Evolutionary conservation across 1,140 invertebrate species (phyloP), one percentile per base, ranked within the genome.

Genomic region (Pseudomyrmex pallidus): DNA sequence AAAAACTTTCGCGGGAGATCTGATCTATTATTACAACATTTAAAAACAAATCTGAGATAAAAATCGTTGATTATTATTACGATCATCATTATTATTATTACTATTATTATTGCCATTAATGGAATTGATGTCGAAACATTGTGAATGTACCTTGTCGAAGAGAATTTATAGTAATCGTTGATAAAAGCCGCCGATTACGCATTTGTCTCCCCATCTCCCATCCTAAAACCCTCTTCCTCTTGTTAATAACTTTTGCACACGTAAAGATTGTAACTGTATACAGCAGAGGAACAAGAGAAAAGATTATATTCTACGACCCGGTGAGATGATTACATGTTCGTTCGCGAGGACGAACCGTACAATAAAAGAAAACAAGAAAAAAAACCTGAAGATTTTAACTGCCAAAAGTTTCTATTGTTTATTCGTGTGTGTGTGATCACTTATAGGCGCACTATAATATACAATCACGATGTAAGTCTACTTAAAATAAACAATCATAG

Each of bases 51-150:
- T 35, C 5, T 62, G 61, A 80, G n/a, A 61, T 76, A 59, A 52
- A 35, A 87, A 85, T 84, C 86, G 83, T 88, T 91, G 85, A 87
- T 90, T 85, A 88, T 87, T 88, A 90, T 91, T 90, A 90, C 90
- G 90, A 89, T 90, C 0, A 35, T 35, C 7, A 25, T 89, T 86
- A 93, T 92, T 85, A 88, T 87, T 88, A 89, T 91, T 90, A 90
- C 90, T 91, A 89, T 90, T 89, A 90, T 88, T 87, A 90, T 91
- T 91, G 91, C 91, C 92, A 89, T 90, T 90, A 88, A 94, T 93
- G 93, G 93, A 94, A 93, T 93, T 94, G 92, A 94, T 92, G 88
- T 92, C 86, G 82, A 73, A 90, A 86, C 83, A 88, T 88, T 89
- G 89, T 76, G 67, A 83, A 67, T 85, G 86, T 88, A 87, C 84